A percentile compares a stretch with the other conserved stretches of the same genome.
Evolutionary conservation across 2,888 invertebrate species (phyloP).

Genomic region (Amphimallon solstitiale): DNA sequence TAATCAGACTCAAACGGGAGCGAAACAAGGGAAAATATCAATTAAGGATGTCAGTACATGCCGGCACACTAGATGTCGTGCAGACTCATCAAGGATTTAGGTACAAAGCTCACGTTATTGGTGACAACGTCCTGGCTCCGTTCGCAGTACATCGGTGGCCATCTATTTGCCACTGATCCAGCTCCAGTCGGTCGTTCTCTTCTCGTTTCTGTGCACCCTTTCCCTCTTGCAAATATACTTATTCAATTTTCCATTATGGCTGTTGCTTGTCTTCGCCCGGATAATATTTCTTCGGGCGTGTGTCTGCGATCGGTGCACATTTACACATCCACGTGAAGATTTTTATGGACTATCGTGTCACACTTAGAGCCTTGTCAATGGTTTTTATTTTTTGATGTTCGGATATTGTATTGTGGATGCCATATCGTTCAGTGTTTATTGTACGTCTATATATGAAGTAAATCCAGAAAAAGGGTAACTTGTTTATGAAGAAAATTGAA

Average conservation of each 20-base stretch:
- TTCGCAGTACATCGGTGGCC: conserved; percentile 38
- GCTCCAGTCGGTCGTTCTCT: not conserved
- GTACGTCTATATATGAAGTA: too few relatives aligned
- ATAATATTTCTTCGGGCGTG: too few relatives aligned
- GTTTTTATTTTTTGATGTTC: conserved; percentile 50
- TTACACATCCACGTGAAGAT: conserved; percentile 53
- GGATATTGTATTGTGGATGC: not conserved
- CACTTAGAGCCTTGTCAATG: conserved; percentile 57
- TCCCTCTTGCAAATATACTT: conserved; percentile 56
- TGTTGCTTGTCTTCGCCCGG: too few relatives aligned
- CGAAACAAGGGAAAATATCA: conserved; percentile 43
- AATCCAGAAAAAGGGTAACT: too few relatives aligned
- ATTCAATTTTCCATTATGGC: conserved; percentile 60
- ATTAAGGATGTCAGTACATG: conserved; percentile 45
- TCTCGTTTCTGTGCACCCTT: conserved; percentile 49
- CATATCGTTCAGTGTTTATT: not conserved
- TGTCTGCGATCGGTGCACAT: conserved; percentile 42
- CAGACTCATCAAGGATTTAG: conserved; percentile 50
- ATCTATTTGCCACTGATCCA: conserved; percentile 54
- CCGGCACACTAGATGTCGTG: conserved; percentile 42
- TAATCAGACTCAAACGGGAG: conserved; percentile 25
- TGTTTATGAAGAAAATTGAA: too few relatives aligned
- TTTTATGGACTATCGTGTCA: conserved; percentile 54
- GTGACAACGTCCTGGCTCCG: conserved; percentile 46
- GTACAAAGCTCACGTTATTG: conserved; percentile 44